Evolutionary conservation across 1,140 invertebrate genomes (phyloP).

Genomic region (Procambarus clarkii): DNA sequence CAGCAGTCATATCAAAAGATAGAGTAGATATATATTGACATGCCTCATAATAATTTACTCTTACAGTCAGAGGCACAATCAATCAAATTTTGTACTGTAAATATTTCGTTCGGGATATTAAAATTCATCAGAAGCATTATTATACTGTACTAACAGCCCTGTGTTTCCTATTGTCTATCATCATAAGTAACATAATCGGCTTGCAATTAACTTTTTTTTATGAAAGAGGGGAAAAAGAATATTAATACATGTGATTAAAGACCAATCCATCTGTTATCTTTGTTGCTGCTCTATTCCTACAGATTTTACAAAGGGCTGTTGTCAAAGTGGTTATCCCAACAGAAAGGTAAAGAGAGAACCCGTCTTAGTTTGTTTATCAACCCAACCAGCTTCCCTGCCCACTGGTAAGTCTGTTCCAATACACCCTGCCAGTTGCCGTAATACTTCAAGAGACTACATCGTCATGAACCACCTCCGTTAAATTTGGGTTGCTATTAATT

Average conservation of each 20-base stretch:
- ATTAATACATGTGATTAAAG: constrained; percentile 39
- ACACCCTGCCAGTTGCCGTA: constrained; percentile 62
- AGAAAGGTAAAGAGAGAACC: constrained; percentile 84
- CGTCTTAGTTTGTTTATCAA: constrained; percentile 68
- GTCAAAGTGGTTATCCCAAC: constrained; percentile 99
- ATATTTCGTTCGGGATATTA: constrained; percentile 43
- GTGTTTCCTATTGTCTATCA: constrained; percentile 38
- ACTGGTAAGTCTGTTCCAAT: constrained; percentile 71
- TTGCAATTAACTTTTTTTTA: constrained; percentile 61
- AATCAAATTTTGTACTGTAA: constrained; percentile 43
- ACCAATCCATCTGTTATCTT: constrained; percentile 73
- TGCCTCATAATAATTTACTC: constrained; percentile 27
- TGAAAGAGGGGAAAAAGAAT: constrained; percentile 45
- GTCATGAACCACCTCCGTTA: neutral
- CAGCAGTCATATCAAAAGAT: constrained; percentile 1
- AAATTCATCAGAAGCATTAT: constrained; percentile 25
- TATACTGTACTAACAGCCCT: constrained; percentile 58
- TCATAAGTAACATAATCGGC: constrained; percentile 57
- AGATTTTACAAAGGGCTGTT: constrained; percentile 91
- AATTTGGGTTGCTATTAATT: neutral
- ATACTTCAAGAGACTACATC: neutral
- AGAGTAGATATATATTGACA: constrained; percentile 35
- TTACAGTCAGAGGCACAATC: constrained; percentile 8
- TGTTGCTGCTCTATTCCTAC: constrained; percentile 74
- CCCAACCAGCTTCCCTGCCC: constrained; percentile 50